Evolutionary conservation across 2,888 invertebrate genomes (phyloP).

Genomic region (Oscheius onirici): DNA sequence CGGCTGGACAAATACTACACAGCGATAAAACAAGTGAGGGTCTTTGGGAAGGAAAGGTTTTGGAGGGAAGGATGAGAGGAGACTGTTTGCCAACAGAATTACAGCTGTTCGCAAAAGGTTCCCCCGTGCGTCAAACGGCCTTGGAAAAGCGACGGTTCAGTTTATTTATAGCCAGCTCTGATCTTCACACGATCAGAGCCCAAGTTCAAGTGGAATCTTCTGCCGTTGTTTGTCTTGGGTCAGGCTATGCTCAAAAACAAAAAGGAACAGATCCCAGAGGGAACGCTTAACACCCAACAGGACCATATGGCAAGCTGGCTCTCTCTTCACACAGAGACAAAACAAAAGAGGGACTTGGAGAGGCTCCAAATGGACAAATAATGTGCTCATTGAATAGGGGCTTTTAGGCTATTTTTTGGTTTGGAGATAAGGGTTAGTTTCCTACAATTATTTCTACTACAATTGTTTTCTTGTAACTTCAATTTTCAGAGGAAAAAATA

Average conservation of each 20-base stretch:
- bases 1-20: background rate
- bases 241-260: too few species aligned
- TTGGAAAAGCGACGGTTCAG: too few species aligned
- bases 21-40: background rate
- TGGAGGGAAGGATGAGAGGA: background rate
- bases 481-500: too few species aligned
- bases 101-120: background rate
- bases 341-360: background rate
- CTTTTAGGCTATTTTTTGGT: too few species aligned
- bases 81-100: constrained; percentile 17
- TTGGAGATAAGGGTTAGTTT: too few species aligned
- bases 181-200: background rate
- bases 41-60: background rate
- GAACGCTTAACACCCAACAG: background rate
- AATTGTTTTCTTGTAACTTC: too few species aligned
- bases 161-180: background rate
- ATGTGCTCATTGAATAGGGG: background rate
- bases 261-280: too few species aligned
- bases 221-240: too few species aligned
- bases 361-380: constrained; percentile 22
- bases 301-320: constrained; percentile 25
- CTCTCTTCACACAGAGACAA: constrained; percentile 20
- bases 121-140: background rate
- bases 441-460: too few species aligned
- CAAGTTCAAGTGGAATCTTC: background rate